Percentiles rank a stretch among this genome's conserved stretches.
phyloP scores from a whole-genome alignment of 2,113 vertebrate species.

The Pedetes capensis region DNA sequence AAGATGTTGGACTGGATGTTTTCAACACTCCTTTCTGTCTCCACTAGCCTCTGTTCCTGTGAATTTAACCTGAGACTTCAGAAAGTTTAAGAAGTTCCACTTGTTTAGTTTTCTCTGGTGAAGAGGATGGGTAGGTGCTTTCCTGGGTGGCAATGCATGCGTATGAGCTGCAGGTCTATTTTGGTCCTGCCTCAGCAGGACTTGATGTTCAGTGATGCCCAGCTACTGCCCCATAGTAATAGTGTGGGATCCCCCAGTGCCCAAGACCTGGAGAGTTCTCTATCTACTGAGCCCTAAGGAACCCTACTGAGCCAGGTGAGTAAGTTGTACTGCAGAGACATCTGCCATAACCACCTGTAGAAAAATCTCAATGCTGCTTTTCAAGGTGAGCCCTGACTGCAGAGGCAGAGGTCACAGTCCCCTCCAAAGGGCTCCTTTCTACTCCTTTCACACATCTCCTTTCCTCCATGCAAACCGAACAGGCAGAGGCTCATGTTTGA shows the following conservation, averaged over 20 bases:
- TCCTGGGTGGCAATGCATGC: background rate
- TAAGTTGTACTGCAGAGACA: background rate
- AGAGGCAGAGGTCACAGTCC: background rate
- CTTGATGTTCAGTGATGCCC: background rate
- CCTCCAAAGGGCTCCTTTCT: background rate
- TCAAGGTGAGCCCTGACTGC: background rate
- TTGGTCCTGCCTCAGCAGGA: background rate
- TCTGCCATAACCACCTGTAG: background rate
- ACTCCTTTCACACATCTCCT: background rate
- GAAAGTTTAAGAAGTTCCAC: background rate
- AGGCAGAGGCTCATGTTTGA: background rate
- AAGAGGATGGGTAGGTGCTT: background rate
- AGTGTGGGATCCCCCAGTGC: background rate
- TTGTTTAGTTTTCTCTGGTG: background rate
- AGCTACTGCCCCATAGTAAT: background rate
- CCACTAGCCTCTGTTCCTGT: background rate
- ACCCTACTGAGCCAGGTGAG: background rate
- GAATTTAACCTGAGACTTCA: background rate
- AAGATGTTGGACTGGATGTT: background rate
- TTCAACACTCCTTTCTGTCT: background rate
- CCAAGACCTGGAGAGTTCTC: background rate
- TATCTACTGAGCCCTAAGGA: background rate
- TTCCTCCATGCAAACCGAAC: background rate
- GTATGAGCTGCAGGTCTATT: background rate
- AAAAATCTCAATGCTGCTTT: background rate